Conservation (phyloP, 1,140 invertebrate genomes). For the Campoletis sonorensis region DNA sequence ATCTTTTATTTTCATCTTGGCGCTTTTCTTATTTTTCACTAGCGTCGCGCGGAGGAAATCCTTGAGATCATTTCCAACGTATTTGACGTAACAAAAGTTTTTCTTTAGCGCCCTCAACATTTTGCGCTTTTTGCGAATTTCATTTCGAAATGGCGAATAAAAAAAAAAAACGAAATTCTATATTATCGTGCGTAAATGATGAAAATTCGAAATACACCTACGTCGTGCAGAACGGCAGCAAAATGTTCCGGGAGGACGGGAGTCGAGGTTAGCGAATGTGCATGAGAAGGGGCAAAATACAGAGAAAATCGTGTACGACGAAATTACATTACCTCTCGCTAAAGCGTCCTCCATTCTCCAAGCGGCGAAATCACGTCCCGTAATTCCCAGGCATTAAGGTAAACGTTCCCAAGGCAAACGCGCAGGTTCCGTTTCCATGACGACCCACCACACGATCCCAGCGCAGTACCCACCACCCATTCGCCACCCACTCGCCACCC, state of each 20-base stretch:
- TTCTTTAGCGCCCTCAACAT: neutral
- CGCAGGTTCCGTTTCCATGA: slow-evolving; percentile 73
- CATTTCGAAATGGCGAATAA: too few relatives aligned
- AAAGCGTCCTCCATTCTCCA: slow-evolving; percentile 64
- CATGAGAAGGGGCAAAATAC: slow-evolving; percentile 45
- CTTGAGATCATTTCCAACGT: slow-evolving; percentile 10
- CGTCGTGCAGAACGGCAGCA: too few relatives aligned
- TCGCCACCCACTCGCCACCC: slow-evolving; percentile 66
- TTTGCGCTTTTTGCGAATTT: too few relatives aligned
- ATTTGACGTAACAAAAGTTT: slow-evolving; percentile 27
- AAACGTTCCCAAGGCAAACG: slow-evolving; percentile 70
- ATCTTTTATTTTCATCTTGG: slow-evolving; percentile 15
- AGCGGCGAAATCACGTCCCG: slow-evolving; percentile 72
- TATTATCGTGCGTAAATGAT: too few relatives aligned
- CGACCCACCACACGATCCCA: slow-evolving; percentile 61
- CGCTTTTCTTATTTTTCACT: neutral
- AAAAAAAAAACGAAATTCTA: too few relatives aligned
- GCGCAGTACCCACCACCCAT: slow-evolving; percentile 66
- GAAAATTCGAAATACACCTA: too few relatives aligned
- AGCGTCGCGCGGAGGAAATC: neutral
- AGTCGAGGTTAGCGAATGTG: too few relatives aligned
- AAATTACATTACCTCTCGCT: slow-evolving; percentile 72
- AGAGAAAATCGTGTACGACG: slow-evolving; percentile 59
- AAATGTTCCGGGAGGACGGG: too few relatives aligned
- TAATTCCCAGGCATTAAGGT: slow-evolving; percentile 76